These are phyloP conservation scores for Lycocerus yunnanus DNA, from an alignment of 2,888 invertebrate genomes.

Conservation along the genomic window DNA sequence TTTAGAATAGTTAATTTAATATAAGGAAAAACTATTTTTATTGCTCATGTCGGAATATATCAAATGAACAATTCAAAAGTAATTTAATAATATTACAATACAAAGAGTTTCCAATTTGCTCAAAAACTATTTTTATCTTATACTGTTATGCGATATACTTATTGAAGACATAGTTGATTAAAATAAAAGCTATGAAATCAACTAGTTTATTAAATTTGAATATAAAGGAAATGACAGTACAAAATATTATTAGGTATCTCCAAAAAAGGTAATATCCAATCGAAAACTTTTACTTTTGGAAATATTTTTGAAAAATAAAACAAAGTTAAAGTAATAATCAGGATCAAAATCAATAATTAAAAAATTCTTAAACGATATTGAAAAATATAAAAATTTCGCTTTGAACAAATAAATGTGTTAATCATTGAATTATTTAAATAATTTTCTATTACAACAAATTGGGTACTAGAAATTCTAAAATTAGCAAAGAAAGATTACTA, in stretches of 20 bases:
- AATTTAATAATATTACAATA: too few relatives aligned
- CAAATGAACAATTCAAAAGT: too few relatives aligned
- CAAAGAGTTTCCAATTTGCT: not conserved
- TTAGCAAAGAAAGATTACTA: not conserved
- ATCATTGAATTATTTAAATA: not conserved
- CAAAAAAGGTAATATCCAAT: not conserved
- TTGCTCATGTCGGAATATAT: not conserved
- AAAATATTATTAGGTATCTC: not conserved
- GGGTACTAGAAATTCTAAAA: not conserved
- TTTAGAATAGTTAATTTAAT: not conserved
- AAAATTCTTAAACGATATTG: too few relatives aligned
- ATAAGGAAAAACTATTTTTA: not conserved
- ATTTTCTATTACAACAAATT: not conserved
- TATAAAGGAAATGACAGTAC: not conserved
- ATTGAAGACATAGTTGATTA: not conserved
- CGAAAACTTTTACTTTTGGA: not conserved
- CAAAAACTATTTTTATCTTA: not conserved
- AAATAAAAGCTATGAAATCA: not conserved
- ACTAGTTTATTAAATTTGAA: not conserved
- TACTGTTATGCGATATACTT: not conserved
- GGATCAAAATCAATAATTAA: too few relatives aligned
- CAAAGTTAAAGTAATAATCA: too few relatives aligned
- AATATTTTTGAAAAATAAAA: not conserved
- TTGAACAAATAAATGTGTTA: not conserved
- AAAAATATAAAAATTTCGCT: not conserved